Evolutionary conservation across 23 tunicate species (phyloP).

Genomic region (Diplosoma virens): DNA sequence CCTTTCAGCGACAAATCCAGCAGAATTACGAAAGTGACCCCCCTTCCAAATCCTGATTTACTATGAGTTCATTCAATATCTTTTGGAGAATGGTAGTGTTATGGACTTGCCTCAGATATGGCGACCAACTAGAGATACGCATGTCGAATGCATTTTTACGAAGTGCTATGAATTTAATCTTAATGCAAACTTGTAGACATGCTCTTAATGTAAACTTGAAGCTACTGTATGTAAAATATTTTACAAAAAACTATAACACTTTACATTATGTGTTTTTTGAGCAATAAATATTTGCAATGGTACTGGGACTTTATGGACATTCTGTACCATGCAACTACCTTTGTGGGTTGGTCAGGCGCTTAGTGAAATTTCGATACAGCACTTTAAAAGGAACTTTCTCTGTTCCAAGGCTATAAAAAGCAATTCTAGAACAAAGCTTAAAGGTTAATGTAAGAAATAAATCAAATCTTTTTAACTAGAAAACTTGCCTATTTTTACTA

Average conservation of each 20-base stretch:
- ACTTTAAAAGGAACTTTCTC: too few relatives aligned
- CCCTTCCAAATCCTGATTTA: too few relatives aligned
- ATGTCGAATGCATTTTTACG: neutral
- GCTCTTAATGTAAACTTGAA: neutral
- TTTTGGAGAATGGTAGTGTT: neutral
- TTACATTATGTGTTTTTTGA: too few relatives aligned
- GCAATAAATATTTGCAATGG: neutral
- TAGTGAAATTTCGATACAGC: too few relatives aligned
- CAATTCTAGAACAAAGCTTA: too few relatives aligned
- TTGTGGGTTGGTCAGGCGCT: too few relatives aligned
- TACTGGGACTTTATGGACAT: neutral
- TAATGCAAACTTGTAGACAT: neutral
- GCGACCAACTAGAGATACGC: neutral
- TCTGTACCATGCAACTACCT: neutral
- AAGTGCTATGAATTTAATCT: neutral
- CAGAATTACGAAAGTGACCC: neutral
- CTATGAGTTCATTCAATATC: neutral
- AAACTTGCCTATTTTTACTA: too few relatives aligned
- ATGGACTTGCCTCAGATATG: neutral
- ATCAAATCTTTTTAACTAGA: too few relatives aligned
- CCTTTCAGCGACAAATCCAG: neutral
- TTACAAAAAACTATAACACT: neutral
- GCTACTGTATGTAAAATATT: neutral
- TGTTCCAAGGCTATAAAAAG: too few relatives aligned
- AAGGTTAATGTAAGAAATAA: too few relatives aligned